Conservation (phyloP, 2,113 vertebrate species). For the Cyanoramphus novaezelandiae region DNA sequence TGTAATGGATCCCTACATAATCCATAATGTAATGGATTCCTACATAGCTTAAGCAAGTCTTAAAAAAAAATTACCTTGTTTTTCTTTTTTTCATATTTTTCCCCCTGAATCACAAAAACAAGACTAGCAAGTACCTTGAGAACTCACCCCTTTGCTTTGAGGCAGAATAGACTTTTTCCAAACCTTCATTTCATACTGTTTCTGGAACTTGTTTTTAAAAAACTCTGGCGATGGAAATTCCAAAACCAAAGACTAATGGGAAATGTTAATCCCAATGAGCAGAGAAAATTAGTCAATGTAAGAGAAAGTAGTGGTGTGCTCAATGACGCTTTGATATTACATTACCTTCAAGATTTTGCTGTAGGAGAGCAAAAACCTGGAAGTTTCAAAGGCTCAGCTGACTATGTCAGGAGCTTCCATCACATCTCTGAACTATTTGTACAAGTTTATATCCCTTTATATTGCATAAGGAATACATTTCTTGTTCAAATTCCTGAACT, state of each 20-base stretch:
- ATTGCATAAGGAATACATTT: background rate
- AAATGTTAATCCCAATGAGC: background rate
- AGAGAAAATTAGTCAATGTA: background rate
- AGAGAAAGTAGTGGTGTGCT: background rate
- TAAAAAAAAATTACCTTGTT: background rate
- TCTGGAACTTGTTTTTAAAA: background rate
- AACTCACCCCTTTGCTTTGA: background rate
- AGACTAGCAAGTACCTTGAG: background rate
- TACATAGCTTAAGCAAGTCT: background rate
- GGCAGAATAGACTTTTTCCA: background rate
- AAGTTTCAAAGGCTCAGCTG: background rate
- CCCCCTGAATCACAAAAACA: background rate
- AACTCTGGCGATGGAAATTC: background rate
- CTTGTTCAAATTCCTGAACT: background rate
- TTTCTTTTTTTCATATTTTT: background rate
- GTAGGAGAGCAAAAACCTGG: background rate
- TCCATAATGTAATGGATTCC: background rate
- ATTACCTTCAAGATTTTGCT: background rate
- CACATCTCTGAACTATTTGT: background rate
- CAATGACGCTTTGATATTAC: background rate
- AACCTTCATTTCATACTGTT: background rate
- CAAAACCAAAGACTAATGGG: background rate
- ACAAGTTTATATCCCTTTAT: background rate
- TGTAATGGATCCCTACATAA: no score
- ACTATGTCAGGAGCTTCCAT: background rate